A percentile compares a stretch with the other conserved stretches of the same genome.
phyloP scores from a whole-genome alignment of 2,113 vertebrate species.

The Mixornis gularis region DNA sequence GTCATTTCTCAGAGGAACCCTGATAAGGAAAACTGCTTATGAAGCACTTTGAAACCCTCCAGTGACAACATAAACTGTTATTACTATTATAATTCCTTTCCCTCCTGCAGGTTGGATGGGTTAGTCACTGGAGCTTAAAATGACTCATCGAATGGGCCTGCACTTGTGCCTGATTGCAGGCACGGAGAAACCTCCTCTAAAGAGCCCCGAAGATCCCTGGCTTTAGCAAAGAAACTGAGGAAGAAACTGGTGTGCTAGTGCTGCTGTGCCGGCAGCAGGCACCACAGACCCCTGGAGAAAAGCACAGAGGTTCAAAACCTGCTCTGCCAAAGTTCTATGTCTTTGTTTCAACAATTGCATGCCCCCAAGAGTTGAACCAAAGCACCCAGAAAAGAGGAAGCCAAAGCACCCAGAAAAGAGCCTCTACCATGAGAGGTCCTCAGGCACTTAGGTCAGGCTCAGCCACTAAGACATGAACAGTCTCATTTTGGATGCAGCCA shows the following conservation, averaged over 20 bases:
- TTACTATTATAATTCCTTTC: slow-evolving; percentile 10
- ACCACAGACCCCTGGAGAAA: not conserved
- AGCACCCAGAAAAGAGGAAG: not conserved
- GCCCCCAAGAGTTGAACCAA: not conserved
- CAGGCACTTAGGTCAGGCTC: not conserved
- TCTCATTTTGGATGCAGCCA: not conserved
- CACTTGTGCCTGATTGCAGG: not conserved
- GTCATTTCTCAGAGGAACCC: not conserved
- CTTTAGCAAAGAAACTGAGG: not conserved
- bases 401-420: not conserved
- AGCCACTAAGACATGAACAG: not conserved
- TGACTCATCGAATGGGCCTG: not conserved
- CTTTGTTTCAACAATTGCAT: not conserved
- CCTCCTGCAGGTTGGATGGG: not conserved
- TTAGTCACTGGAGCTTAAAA: not conserved
- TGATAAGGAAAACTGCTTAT: slow-evolving; percentile 23
- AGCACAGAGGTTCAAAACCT: not conserved
- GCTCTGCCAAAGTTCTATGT: not conserved
- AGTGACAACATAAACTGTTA: not conserved
- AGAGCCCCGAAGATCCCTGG: not conserved
- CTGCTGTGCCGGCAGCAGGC: not conserved
- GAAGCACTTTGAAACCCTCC: not conserved
- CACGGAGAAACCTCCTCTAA: not conserved
- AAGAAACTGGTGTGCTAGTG: not conserved
- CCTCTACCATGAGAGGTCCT: not conserved